Evolutionary conservation across 2,888 invertebrate genomes (phyloP), one percentile per base, ranked within the genome.

Genomic region (Nudaria mundana): DNA sequence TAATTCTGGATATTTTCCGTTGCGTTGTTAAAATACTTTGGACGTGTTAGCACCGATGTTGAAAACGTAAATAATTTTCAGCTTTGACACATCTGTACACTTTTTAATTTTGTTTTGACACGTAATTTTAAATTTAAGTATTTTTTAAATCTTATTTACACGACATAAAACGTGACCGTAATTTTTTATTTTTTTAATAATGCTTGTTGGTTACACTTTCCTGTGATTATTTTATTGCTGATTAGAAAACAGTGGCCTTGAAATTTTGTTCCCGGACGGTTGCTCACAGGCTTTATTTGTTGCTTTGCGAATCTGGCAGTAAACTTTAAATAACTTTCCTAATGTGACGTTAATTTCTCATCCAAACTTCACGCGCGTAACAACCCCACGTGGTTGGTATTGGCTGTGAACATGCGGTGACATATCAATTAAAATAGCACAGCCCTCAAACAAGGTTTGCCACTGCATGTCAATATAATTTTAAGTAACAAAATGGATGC

Each of bases 361-460:
- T 29, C 18, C 10, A 13, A 31, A 26, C 6, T 20, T 7, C 14
- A 8, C 14, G 28, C n/a, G 20, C 11, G 38, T 38, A 30, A 34
- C 56, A 57, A 26, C 60, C 47, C 53, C 51, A 37, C 50, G 52
- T 69, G 67, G 75, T 76, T 68, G 71, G 69, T 70, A 72, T 64
- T 58, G 70, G 54, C 65, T 67, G 65, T 44, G 51, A 50, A 52
- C 55, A 48, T 54, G 44, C 63, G 60, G 63, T 73, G 81, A 84
- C 82, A 81, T 81, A 83, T 81, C 83, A 83, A 85, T 84, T 84
- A 84, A 84, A 81, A 82, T 83, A 76, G 73, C 72, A 63, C 61
- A 44, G 56, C 52, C 49, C 54, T 52, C 66, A 54, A 56, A 56
- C 60, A 4, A 68, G 66, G 68, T 56, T 51, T 43, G 59, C 60